Evolutionary conservation across 1,140 invertebrate genomes (phyloP), one percentile per base, ranked within the genome.

Genomic region (Listronotus oregonensis): DNA sequence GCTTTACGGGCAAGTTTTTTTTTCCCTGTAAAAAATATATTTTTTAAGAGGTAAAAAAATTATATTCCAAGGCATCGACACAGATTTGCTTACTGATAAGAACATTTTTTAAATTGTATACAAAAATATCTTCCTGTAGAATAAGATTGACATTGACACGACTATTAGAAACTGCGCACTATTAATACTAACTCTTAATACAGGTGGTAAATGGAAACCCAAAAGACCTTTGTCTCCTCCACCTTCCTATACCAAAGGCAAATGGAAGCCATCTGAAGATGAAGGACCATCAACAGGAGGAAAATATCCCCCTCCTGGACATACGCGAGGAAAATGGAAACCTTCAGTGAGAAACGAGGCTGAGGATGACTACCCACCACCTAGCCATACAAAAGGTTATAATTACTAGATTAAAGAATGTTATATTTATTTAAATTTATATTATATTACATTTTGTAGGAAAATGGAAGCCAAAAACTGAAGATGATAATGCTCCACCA

Each of bases 191-290:
- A 27, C 1, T 27, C 21, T 27, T 5, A 27, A 1, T 27, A 27
- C 40, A 58, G 56, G 56, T 47, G 56, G 56, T 47, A 73, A 75
- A 64, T 75, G 74, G 74, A 74, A 72, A 51, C 72, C 73, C n/a
- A 54, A 51, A 42, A 67, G 65, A 49, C 27, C 42, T 4, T 42
- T 18, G n/a, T 66, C 80, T n/a, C 82, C 83, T 64, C 86, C 87
- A 21, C 80, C 84, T 6, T 82, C 82, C 42, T 85, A 90, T 69
- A 91, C 88, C 0, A 88, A 89, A 51, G 89, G 89, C 3, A 92
- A 92, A 78, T 91, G 90, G 87, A 82, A 69, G 60, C 68, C 66
- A 6, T 39, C 56, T 34, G 58, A 50, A 21, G 51, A 68, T 15
- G 72, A 80, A 42, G 77, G 78, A 66, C 78, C 80, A 31, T 74